phyloP scores from a whole-genome alignment of 2,888 invertebrate genomes.

The Callyntrura sp. region DNA sequence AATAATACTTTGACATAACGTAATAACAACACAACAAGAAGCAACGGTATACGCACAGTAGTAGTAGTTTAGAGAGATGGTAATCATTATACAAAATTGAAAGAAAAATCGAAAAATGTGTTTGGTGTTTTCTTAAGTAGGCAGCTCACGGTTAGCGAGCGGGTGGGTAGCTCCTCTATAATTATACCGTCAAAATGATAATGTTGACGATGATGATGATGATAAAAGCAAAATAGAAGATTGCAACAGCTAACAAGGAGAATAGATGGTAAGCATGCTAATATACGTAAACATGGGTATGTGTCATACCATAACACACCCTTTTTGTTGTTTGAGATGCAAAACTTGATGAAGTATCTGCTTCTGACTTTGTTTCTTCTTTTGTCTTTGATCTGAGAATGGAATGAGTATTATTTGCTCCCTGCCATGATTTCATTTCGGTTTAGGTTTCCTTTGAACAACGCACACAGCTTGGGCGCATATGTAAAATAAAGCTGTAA shows the following conservation, averaged over 20 bases:
- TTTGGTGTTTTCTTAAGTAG: not conserved
- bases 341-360: slow-evolving; percentile 21
- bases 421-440: slow-evolving; percentile 43
- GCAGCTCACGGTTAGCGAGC: too few species aligned
- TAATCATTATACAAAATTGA: not conserved
- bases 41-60: slow-evolving; percentile 3
- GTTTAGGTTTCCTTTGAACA: slow-evolving; percentile 10
- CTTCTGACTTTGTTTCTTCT: slow-evolving; percentile 38
- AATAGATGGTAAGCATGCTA: too few species aligned
- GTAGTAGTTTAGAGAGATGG: not conserved
- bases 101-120: not conserved
- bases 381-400: slow-evolving; percentile 36
- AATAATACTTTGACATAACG: too few species aligned
- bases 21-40: not conserved
- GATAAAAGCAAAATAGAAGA: too few species aligned
- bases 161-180: too few species aligned
- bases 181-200: too few species aligned
- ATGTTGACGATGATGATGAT: too few species aligned
- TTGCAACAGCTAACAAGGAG: too few species aligned
- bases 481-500: not conserved
- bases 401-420: slow-evolving; percentile 39
- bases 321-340: slow-evolving; percentile 9
- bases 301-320: slow-evolving; percentile 27
- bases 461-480: not conserved
- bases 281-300: too few species aligned